Evolutionary conservation across 2,888 invertebrate species (phyloP).

Genomic region (Oscheius sp.): DNA sequence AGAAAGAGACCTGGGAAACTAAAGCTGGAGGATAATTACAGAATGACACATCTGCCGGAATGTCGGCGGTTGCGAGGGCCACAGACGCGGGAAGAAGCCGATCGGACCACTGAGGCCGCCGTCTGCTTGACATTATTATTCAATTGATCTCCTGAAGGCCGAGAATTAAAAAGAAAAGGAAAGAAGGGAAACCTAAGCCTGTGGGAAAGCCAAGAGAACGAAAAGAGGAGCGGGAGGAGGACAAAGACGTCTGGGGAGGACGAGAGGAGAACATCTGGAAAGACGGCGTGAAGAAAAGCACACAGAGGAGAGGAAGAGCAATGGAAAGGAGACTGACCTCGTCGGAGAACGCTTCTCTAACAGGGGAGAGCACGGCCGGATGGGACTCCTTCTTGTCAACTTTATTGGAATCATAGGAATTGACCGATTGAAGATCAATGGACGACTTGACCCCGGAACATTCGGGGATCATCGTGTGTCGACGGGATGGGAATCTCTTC

Average conservation of each 20-base stretch:
- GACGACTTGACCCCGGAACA: constrained; percentile 29
- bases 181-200: neutral
- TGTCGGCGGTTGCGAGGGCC: neutral
- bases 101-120: neutral
- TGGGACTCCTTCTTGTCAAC: neutral
- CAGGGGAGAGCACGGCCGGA: constrained; percentile 1
- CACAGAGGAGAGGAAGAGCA: neutral
- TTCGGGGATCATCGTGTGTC: constrained; percentile 44
- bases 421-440: constrained; percentile 15
- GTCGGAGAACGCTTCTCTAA: constrained; percentile 6
- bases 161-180: neutral
- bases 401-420: neutral
- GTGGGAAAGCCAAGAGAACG: constrained; percentile 12
- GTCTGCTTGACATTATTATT: constrained; percentile 8
- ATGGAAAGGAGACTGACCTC: neutral
- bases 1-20: constrained; percentile 14
- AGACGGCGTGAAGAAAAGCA: neutral
- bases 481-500: constrained; percentile 46
- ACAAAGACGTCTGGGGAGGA: constrained; percentile 12
- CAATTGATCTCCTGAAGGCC: constrained; percentile 31
- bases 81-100: constrained; percentile 10
- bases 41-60: constrained; percentile 13
- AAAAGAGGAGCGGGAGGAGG: constrained; percentile 26
- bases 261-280: constrained; percentile 1
- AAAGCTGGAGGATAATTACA: constrained; percentile 25